Conservation (phyloP, 1,140 invertebrate genomes). For the Stenopsyche tienmushanensis region DNA sequence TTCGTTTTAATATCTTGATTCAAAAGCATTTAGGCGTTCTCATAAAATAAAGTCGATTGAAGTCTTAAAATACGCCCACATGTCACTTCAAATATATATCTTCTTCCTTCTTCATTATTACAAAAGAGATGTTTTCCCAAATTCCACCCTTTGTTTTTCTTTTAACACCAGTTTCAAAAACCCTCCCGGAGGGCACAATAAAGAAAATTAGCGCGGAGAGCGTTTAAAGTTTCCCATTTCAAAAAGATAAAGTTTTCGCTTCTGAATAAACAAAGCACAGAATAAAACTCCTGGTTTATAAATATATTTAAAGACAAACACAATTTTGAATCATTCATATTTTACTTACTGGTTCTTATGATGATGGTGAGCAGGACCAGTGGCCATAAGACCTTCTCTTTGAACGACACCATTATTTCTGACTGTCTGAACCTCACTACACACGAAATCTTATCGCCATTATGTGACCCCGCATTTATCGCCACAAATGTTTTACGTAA, state of each 20-base stretch:
- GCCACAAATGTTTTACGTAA: no score
- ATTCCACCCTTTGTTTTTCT: background rate
- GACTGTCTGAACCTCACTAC: background rate
- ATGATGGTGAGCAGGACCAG: slow-evolving; percentile 19
- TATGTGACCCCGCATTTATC: no score
- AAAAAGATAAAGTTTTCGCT: slow-evolving; percentile 1
- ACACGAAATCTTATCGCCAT: background rate
- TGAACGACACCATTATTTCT: slow-evolving; percentile 28
- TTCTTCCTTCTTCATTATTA: no score
- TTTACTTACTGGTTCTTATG: slow-evolving; percentile 32
- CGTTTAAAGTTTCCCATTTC: slow-evolving; percentile 9
- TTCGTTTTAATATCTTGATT: no score
- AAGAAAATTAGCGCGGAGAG: slow-evolving; percentile 5
- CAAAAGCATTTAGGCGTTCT: no score
- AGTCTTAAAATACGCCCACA: no score
- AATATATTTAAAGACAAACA: background rate
- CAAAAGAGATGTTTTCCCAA: no score
- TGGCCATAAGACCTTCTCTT: slow-evolving; percentile 18
- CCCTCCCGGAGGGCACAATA: slow-evolving; percentile 4
- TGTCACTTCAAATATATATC: no score
- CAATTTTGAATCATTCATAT: background rate
- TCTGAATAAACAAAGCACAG: background rate
- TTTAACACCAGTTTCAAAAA: background rate
- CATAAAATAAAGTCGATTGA: no score
- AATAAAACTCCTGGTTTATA: slow-evolving; percentile 7